These are phyloP conservation scores for Actenoides lindsayi DNA, from an alignment of 2,113 vertebrate genomes.

Conservation along the genomic window DNA sequence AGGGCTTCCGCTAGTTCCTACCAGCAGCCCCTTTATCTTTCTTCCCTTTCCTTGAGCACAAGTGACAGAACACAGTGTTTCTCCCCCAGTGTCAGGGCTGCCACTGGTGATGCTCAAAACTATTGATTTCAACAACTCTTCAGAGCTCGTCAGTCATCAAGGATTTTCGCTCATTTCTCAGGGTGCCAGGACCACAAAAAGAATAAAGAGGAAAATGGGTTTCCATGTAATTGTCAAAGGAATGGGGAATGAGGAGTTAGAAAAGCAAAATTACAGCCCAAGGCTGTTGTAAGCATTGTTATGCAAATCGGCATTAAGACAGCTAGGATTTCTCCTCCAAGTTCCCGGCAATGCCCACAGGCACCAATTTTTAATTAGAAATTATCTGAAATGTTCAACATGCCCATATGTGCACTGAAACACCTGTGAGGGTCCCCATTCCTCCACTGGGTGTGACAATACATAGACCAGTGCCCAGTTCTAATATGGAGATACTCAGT, in stretches of 20 bases:
- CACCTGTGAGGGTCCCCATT: conserved; percentile 12
- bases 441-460: not conserved
- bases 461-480: not conserved
- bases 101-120: not conserved
- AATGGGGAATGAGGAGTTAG: conserved; percentile 13
- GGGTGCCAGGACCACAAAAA: conserved; percentile 21
- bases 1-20: not conserved
- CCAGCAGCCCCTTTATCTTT: not conserved
- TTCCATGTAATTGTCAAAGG: conserved; percentile 33
- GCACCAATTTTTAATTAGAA: conserved; percentile 63
- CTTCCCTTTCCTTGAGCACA: not conserved
- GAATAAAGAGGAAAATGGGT: not conserved
- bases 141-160: not conserved
- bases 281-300: conserved; percentile 51
- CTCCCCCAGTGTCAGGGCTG: not conserved
- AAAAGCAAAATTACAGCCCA: conserved; percentile 55
- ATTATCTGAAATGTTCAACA: conserved; percentile 15
- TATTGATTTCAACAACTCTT: conserved; percentile 22
- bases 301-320: conserved; percentile 39
- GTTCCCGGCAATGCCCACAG: conserved; percentile 29
- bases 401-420: not conserved
- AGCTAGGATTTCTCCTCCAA: not conserved
- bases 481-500: not conserved
- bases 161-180: not conserved
- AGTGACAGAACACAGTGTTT: not conserved